Conservation (phyloP, 2,797 vertebrate genomes). For the Notolepis coatsorum region DNA sequence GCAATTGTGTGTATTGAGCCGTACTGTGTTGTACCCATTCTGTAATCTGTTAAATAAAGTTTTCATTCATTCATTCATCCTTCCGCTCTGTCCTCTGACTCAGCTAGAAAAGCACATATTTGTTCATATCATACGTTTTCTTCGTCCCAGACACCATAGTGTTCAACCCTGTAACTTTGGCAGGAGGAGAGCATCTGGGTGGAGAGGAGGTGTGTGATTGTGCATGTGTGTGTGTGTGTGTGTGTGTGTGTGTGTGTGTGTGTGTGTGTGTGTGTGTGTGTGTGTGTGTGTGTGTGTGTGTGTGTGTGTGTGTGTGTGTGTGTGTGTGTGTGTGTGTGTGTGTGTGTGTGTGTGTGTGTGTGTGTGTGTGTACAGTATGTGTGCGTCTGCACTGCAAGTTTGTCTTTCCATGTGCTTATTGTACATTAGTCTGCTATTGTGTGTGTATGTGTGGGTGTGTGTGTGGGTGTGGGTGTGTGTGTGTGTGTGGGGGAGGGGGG, state of each 20-base stretch:
- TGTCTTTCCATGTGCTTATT: too few species aligned
- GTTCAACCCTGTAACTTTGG: background rate
- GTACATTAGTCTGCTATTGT: too few species aligned
- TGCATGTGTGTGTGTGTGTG: conserved; percentile 1
- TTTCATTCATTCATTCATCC: too few species aligned
- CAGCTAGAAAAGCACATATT: background rate
- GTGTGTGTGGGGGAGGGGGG: background rate
- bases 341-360: background rate
- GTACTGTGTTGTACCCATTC: too few species aligned
- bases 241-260: background rate
- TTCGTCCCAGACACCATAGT: background rate
- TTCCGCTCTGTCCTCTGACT: conserved; percentile 4
- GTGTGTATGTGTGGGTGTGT: background rate
- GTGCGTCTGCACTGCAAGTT: too few species aligned
- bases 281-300: background rate
- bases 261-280: background rate
- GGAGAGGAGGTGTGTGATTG: too few species aligned
- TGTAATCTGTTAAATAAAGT: too few species aligned
- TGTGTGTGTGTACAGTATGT: background rate
- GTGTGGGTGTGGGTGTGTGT: background rate
- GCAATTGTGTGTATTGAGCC: too few species aligned
- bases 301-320: background rate
- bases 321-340: background rate
- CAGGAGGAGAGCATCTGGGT: background rate
- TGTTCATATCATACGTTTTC: background rate